Evolutionary conservation across 2,797 vertebrate genomes (phyloP).

Genomic region (Threskiornis aethiopicus): DNA sequence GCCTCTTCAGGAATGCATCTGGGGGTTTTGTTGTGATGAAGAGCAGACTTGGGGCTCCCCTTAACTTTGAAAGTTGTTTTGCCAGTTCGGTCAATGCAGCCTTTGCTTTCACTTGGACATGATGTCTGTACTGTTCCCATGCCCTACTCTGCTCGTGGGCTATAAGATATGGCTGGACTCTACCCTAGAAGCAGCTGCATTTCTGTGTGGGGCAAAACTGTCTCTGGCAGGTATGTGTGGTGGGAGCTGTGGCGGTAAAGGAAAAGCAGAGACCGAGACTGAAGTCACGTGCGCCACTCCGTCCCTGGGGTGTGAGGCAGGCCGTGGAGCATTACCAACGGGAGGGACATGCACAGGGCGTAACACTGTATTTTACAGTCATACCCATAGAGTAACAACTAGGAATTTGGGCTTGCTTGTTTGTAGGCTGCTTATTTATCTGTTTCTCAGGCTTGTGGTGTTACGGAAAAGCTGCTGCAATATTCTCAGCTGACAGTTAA

Average conservation of each 20-base stretch:
- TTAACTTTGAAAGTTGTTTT: not conserved
- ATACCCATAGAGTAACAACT: not conserved
- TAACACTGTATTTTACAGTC: not conserved
- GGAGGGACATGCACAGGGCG: not conserved
- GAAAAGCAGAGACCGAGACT: not conserved
- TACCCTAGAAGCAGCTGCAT: not conserved
- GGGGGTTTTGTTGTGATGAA: not conserved
- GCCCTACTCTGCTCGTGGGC: not conserved
- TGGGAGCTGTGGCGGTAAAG: not conserved
- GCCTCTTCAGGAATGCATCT: not conserved
- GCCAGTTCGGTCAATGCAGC: not conserved
- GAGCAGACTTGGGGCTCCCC: not conserved
- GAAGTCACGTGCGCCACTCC: fast-evolving
- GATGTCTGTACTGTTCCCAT: not conserved
- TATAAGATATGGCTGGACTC: not conserved
- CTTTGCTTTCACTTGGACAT: not conserved
- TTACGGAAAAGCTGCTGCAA: not conserved
- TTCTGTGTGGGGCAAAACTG: not conserved
- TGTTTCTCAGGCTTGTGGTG: not conserved
- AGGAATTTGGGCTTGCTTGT: not conserved
- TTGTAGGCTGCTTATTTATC: not conserved
- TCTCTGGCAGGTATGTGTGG: not conserved
- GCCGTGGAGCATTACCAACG: not conserved
- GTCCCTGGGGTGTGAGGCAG: not conserved
- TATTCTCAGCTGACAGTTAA: not conserved